Base-by-base conservation (phyloP, 2,797 vertebrate genomes). In the Spea hammondii region DNA sequence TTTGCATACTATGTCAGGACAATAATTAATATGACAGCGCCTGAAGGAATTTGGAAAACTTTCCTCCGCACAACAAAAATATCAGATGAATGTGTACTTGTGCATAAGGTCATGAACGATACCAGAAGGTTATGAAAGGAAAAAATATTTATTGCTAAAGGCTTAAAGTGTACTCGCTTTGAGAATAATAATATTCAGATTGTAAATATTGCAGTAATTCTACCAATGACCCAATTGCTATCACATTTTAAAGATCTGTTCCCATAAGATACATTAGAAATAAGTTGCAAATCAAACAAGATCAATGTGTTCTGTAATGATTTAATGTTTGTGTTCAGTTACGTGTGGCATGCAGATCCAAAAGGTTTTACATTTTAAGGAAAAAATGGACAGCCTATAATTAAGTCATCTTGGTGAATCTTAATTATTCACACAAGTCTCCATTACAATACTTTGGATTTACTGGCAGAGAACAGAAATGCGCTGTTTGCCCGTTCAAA, bases 21-120 rank as follows among this genome's bases (percentile, higher is more conserved):
- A 77, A 72, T 77, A 81, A 81, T 77, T 81, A 81, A 81, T 67
- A 72, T 81, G 79, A 77, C 74, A 81, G 74, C 48, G 69, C 79
- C 79, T 62, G 4, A 10, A 77, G 79, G 74, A 77, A 7, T 5
- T 65, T 59, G 53, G 48, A 6, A 67, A 81, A 76, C 53, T 67
- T 77, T 57, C 77, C 68, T 76, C 9, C 72, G 69, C 8, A 62
- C 72, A 72, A 72, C 62, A 68, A 65, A 74, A 77, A 76, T 72
- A 72, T 60, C 74, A 71, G 62, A 72, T 81, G 72, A 66, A 66
- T 45, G 59, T 77, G 51, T 76, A 47, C 51, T 77, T 77, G 68
- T 55, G 60, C 54, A 67, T n/a, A 68, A 55, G 79, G 69, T 76
- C 79, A 72, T 13, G 32, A 62, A 70, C 72, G 69, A 47, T 53